Evolutionary conservation across 2,113 vertebrate species (phyloP), one percentile per base, ranked within the genome.

Genomic region (Cyanoliseus patagonus): DNA sequence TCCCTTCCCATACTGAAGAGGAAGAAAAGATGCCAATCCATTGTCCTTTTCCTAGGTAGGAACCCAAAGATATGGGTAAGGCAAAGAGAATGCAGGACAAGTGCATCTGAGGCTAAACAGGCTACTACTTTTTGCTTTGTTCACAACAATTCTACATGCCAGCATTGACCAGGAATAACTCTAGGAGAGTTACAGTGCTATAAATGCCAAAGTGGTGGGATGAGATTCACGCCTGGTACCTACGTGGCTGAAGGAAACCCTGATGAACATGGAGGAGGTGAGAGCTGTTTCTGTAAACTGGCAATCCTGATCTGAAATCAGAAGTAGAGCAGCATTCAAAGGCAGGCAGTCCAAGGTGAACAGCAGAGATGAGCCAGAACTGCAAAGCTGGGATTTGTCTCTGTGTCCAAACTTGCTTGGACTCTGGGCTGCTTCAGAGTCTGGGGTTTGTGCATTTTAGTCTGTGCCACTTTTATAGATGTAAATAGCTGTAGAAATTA

Each of bases 81-180:
- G 83, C 30, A 52, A 70, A 46, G 62, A 86, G 16, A 25, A 78
- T 35, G 25, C 9, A 42, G 74, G 31, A 35, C 33, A 91, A 72
- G 69, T 53, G 79, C 37, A 51, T 83, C 64, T 51, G 33, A 76
- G 33, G 82, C 47, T 63, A 28, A 83, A 28, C 9, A 66, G n/a
- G 30, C 37, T 57, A 30, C 0, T 1, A 37, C 44, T 69, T 63
- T 11, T 0, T 18, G 25, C 35, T 81, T 35, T 69, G 28, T 72
- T 78, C 41, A 68, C 19, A 35, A 17, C n/a, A 16, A 35, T 59
- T 78, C 25, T 52, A 68, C 25, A 47, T 23, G 47, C 23, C 55
- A 75, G 11, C 17, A 8, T 16, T 7, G 12, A 52, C 13, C 47
- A 72, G 44, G 47, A 89, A 22, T 37, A 69, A 91, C 27, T 62